Base-by-base conservation (phyloP, 2,888 invertebrate genomes). In the Parnassius apollo region DNA sequence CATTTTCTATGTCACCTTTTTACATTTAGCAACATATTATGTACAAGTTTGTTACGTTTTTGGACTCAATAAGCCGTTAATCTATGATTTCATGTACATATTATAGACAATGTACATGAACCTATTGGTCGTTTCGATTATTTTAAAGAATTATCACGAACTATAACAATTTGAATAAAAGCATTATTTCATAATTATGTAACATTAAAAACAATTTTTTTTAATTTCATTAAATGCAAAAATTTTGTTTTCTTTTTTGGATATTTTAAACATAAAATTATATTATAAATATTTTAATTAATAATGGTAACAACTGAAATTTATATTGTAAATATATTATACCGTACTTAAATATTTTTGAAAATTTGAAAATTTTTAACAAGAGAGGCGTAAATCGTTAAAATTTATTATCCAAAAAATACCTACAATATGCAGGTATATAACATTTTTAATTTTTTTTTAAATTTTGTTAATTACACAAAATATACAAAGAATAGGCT, bases 351-450 rank as follows among this genome's bases (percentile, higher is more conserved):
- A 1, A 9, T 18, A 9, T 9, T n/a, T 13, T 18, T 18, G 2
- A 49, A n/a, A 49, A 49, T 13, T 13, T 13, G 13, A 9, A 9
- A 49, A 49, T 59, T 65, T 66, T 59, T 61, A 63, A 63, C 52
- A 12, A 65, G 10, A 46, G n/a, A 49, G 42, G 49, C 44, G 45
- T 45, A 54, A 63, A 61, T 57, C 61, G 51, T 63, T 65, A 55
- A 65, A 62, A 54, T 66, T n/a, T 65, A 70, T 67, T 66, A 71
- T 67, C 68, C 62, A 65, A 65, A 66, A n/a, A 71, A 35, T 35
- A 83, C 85, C 88, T 88, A 87, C 87, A 88, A 88, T 89, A 88
- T 88, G 88, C 87, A 90, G 87, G 86, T 81, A 83, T 72, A 77
- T 74, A 78, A 82, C 77, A 83, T 82, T 76, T 78, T n/a, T n/a